Conservation (phyloP, 30 jellyfish, hydroid and myxozoan genomes). For the Chrysaora quinquecirrha region DNA sequence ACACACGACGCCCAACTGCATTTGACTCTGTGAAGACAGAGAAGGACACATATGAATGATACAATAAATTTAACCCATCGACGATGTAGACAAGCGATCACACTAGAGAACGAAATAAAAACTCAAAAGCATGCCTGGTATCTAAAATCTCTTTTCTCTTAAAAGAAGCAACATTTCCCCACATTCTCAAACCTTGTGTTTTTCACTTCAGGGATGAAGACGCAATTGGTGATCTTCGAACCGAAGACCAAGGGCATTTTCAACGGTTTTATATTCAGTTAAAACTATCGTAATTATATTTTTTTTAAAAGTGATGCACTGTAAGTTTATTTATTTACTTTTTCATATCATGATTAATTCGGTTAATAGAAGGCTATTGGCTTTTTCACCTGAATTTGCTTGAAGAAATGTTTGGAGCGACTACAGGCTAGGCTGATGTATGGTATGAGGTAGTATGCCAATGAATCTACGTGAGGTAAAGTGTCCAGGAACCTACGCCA, state of each 20-base stretch:
- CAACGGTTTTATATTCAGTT: slow-evolving; percentile 44
- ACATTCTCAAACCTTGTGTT: background rate
- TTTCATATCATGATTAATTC: background rate
- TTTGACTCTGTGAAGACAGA: too few species aligned
- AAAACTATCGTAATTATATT: slow-evolving; percentile 1
- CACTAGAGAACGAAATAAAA: too few species aligned
- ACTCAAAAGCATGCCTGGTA: too few species aligned
- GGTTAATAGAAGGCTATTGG: background rate
- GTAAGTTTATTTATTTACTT: background rate
- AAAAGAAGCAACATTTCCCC: background rate
- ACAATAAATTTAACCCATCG: too few species aligned
- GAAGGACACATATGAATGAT: too few species aligned
- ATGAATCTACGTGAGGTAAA: too few species aligned
- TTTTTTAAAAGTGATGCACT: background rate
- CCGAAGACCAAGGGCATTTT: slow-evolving; percentile 67
- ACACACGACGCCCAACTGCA: too few species aligned
- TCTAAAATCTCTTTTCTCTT: too few species aligned
- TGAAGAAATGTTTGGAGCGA: background rate
- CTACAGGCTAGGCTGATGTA: too few species aligned
- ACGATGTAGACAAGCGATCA: too few species aligned
- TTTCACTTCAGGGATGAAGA: slow-evolving; percentile 47
- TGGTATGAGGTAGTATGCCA: too few species aligned
- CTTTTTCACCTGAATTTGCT: background rate
- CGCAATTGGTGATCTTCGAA: slow-evolving; percentile 41
- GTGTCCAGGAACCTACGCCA: too few species aligned